Evolutionary conservation across 2,113 vertebrate species (phyloP).

Genomic region (Plecturocebus donacophilus): DNA sequence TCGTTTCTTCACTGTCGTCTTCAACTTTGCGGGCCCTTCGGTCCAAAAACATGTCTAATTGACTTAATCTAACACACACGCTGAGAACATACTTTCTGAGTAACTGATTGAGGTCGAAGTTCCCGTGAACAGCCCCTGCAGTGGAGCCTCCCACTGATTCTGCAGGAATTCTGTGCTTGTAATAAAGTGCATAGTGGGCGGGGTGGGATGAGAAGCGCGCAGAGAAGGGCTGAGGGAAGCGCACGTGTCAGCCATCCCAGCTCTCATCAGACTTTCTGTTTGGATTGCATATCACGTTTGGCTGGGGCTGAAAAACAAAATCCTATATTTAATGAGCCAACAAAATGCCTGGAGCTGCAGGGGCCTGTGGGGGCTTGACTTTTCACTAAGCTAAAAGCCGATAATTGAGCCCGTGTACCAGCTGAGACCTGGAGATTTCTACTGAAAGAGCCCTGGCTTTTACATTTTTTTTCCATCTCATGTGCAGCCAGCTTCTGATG

Average conservation of each 20-base stretch:
- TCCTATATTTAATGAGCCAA: slow-evolving; percentile 59
- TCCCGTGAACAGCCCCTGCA: background rate
- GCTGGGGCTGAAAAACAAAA: slow-evolving; percentile 44
- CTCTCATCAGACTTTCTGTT: slow-evolving; percentile 38
- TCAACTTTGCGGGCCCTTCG: background rate
- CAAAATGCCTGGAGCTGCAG: slow-evolving; percentile 48
- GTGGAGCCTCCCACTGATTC: background rate
- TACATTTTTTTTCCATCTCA: background rate
- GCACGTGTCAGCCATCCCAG: background rate
- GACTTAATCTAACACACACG: background rate
- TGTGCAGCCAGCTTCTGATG: slow-evolving; percentile 37
- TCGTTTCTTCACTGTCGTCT: background rate
- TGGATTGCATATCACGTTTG: slow-evolving; percentile 16
- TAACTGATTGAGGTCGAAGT: background rate
- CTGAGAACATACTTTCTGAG: background rate
- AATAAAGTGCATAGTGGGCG: background rate
- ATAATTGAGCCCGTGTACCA: slow-evolving; percentile 55
- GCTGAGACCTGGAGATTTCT: slow-evolving; percentile 61
- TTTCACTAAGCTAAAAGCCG: slow-evolving; percentile 49
- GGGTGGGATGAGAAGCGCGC: background rate
- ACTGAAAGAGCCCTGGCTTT: slow-evolving; percentile 20
- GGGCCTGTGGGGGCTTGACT: slow-evolving; percentile 27
- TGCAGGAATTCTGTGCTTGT: background rate
- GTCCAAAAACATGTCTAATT: background rate
- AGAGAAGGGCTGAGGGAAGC: background rate